Evolutionary conservation across 1,140 invertebrate species (phyloP).

Genomic region (Lasioglossum baleicum): DNA sequence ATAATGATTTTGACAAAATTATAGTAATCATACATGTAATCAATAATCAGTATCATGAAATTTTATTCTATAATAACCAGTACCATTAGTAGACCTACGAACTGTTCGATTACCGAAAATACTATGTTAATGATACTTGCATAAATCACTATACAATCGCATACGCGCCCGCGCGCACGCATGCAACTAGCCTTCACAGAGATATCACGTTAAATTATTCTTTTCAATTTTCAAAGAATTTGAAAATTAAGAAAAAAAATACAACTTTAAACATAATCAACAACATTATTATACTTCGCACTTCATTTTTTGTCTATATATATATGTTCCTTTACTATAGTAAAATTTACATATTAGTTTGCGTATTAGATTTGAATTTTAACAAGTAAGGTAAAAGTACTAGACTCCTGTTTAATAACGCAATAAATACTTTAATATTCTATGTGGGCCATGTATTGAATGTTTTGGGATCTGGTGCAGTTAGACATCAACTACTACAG

Average conservation of each 20-base stretch:
- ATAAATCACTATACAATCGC: background rate
- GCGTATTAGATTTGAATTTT: conserved; percentile 12
- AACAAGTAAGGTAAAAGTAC: conserved; percentile 10
- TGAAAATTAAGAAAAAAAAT: background rate
- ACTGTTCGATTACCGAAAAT: background rate
- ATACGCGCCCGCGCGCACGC: background rate
- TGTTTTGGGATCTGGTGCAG: conserved; percentile 2
- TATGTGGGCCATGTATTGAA: background rate
- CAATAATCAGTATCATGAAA: background rate
- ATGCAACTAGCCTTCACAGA: background rate
- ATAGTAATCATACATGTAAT: conserved; percentile 10
- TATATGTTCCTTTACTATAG: background rate
- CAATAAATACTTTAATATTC: conserved; percentile 15
- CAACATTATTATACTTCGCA: background rate
- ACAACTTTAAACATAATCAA: conserved; percentile 8
- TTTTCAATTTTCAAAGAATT: background rate
- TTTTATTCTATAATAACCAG: background rate
- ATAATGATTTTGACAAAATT: conserved; percentile 20
- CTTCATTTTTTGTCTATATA: background rate
- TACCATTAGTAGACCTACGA: background rate
- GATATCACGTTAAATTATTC: background rate
- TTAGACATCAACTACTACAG: conserved; percentile 3
- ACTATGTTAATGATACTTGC: conserved; percentile 14
- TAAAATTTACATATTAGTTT: background rate
- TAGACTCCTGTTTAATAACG: conserved; percentile 4